A percentile compares a stretch with the other conserved stretches of the same genome.
These are phyloP conservation scores for Myopa tessellatipennis DNA, from an alignment of 2,888 invertebrate species.

Conservation along the genomic window DNA sequence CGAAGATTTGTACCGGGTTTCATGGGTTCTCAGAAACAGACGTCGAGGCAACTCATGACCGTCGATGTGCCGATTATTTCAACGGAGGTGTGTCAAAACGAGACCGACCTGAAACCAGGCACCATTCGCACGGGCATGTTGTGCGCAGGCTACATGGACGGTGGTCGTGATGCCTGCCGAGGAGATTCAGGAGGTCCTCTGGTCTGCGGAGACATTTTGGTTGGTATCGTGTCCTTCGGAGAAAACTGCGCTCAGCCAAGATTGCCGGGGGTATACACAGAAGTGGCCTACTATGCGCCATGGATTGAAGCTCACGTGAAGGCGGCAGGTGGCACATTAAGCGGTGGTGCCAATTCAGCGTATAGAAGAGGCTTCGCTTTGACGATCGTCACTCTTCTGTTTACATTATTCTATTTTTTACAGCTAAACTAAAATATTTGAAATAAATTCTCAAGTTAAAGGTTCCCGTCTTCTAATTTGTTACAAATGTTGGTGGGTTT, in stretches of 20 bases:
- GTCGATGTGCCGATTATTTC: conserved; percentile 59
- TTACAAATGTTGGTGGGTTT: too few relatives aligned
- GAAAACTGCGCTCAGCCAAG: conserved; percentile 78
- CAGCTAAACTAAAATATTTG: too few relatives aligned
- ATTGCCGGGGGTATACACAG: conserved; percentile 82
- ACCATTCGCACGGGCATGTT: conserved; percentile 69
- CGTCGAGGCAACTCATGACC: conserved; percentile 54
- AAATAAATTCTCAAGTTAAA: too few relatives aligned
- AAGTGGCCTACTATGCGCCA: conserved; percentile 69
- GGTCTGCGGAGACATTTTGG: conserved; percentile 73
- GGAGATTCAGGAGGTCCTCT: conserved; percentile 89
- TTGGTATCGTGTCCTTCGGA: conserved; percentile 88
- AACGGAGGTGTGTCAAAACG: conserved; percentile 57
- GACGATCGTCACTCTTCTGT: too few relatives aligned
- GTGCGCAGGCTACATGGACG: conserved; percentile 79
- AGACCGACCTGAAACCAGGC: neutral
- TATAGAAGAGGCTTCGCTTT: too few relatives aligned
- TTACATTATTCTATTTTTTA: too few relatives aligned
- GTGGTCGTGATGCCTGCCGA: conserved; percentile 83
- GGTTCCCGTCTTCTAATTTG: too few relatives aligned
- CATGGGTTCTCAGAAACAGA: conserved; percentile 46
- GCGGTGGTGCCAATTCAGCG: too few relatives aligned
- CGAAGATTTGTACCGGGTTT: too few relatives aligned
- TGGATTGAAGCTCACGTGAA: conserved; percentile 37
- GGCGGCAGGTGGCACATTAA: neutral